Conservation (phyloP, 2,888 invertebrate genomes). For the Muscina levida region DNA sequence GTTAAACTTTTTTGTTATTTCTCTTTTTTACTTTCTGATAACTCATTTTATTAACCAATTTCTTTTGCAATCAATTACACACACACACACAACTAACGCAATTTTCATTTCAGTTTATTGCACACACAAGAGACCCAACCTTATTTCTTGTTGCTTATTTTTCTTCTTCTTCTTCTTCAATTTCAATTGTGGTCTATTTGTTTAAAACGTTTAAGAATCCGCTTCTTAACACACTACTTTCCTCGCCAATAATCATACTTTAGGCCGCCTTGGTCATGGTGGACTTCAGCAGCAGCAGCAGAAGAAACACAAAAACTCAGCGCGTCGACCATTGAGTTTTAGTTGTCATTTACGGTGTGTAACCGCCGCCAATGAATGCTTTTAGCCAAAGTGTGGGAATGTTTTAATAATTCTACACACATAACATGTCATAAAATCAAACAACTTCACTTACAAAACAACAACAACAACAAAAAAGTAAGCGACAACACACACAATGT, state of each 20-base stretch:
- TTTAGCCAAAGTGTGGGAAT: constrained; percentile 72
- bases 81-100: no score
- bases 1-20: background rate
- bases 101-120: no score
- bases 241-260: no score
- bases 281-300: no score
- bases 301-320: no score
- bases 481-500: constrained; percentile 25
- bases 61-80: constrained; percentile 1
- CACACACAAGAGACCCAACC: background rate
- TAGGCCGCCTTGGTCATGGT: no score
- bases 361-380: background rate
- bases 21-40: background rate
- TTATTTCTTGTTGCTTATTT: background rate
- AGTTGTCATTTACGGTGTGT: background rate
- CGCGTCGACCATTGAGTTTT: background rate
- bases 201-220: constrained; percentile 63
- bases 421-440: constrained; percentile 67
- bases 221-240: constrained; percentile 36
- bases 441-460: constrained; percentile 60
- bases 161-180: background rate
- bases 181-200: constrained; percentile 62
- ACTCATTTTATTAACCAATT: constrained; percentile 18
- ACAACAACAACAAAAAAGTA: constrained; percentile 36
- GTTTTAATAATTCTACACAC: constrained; percentile 73